Evolutionary conservation across 2,113 vertebrate species (phyloP).

Genomic region (Zosterops lateralis): DNA sequence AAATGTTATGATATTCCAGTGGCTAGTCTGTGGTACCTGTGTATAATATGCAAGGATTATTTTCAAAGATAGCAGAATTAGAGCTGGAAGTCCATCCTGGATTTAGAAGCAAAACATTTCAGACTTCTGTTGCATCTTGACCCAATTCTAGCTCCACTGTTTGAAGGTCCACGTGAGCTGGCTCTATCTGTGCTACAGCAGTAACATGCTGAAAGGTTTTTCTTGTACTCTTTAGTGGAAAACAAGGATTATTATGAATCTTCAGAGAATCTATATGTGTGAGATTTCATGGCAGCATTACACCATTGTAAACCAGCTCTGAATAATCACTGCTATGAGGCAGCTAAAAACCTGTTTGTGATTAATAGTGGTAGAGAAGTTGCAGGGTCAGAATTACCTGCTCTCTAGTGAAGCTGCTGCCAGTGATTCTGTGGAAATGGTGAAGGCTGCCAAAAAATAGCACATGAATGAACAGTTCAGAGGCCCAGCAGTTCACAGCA

Average conservation of each 20-base stretch:
- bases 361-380: constrained; percentile 5
- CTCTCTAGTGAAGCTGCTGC: constrained; percentile 16
- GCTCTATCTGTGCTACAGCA: not conserved
- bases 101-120: not conserved
- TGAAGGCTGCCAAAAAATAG: constrained; percentile 27
- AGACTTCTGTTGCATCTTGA: not conserved
- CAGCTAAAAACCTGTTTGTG: not conserved
- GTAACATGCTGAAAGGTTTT: not conserved
- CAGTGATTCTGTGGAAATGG: not conserved
- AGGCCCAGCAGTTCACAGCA: not conserved
- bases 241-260: not conserved
- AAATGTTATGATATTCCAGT: not conserved
- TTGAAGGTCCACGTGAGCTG: not conserved
- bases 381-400: constrained; percentile 20
- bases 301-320: not conserved
- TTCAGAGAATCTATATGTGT: not conserved
- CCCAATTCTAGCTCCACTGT: not conserved
- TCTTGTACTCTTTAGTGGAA: not conserved
- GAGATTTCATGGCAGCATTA: not conserved
- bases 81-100: not conserved
- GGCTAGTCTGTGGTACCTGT: not conserved
- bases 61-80: not conserved
- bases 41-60: not conserved
- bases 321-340: not conserved
- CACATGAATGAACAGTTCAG: constrained; percentile 21